phyloP scores from a whole-genome alignment of 2,797 vertebrate species.

The Neosilurus mollespiculum region DNA sequence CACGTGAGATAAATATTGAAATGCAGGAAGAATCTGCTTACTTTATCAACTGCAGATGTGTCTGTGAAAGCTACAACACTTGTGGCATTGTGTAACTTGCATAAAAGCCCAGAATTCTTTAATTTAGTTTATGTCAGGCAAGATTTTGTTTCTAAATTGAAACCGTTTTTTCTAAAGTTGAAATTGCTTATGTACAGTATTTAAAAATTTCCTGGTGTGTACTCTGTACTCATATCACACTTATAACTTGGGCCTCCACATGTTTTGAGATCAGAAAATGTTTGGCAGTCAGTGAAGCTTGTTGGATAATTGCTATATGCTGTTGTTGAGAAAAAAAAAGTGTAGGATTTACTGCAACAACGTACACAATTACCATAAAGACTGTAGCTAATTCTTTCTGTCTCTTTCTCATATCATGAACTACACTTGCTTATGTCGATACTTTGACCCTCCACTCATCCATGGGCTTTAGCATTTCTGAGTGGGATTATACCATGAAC shows the following conservation, averaged over 20 bases:
- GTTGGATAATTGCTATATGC: slow-evolving; percentile 14
- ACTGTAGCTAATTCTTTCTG: slow-evolving; percentile 52
- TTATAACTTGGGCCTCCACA: not conserved
- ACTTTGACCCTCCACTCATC: slow-evolving; percentile 32
- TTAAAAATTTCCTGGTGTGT: not conserved
- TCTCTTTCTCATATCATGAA: slow-evolving; percentile 55
- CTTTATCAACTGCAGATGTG: slow-evolving; percentile 47
- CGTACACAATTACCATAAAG: slow-evolving; percentile 4
- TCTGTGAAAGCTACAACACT: not conserved
- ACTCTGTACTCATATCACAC: slow-evolving; percentile 5
- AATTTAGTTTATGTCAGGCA: slow-evolving; percentile 9
- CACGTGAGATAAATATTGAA: slow-evolving; percentile 65
- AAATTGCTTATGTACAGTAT: not conserved
- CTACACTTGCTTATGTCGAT: slow-evolving; percentile 63
- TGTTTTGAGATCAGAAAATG: slow-evolving; percentile 36
- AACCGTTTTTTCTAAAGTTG: not conserved
- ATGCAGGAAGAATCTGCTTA: slow-evolving; percentile 56
- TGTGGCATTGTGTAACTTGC: slow-evolving; percentile 3
- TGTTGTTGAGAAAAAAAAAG: slow-evolving; percentile 31
- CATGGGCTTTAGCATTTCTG: slow-evolving; percentile 68
- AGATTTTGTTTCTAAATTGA: not conserved
- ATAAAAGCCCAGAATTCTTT: slow-evolving; percentile 15
- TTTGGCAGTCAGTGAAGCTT: slow-evolving; percentile 23
- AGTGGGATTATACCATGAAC: slow-evolving; percentile 65
- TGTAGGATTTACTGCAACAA: slow-evolving; percentile 32